Evolutionary conservation across 1,140 invertebrate species (phyloP).

Genomic region (Sycophila sp.): DNA sequence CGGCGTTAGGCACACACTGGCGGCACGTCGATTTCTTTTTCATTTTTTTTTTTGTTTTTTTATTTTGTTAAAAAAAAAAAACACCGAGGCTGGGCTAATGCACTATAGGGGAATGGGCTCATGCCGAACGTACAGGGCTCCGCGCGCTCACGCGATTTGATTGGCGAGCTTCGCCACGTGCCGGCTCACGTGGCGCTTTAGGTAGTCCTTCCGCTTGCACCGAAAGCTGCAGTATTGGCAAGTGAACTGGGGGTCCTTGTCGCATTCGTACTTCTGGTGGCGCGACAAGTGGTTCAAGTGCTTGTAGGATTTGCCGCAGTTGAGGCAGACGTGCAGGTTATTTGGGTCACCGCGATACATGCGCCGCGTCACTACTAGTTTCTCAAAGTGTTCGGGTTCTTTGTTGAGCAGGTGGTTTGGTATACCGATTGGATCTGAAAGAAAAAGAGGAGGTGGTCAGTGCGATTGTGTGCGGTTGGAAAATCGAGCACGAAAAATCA

Average conservation of each 20-base stretch:
- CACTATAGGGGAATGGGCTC: neutral
- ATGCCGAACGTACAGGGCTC: neutral
- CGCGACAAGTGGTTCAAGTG: conserved; percentile 56
- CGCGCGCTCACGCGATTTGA: neutral
- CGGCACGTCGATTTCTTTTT: too few species aligned
- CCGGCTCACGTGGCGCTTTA: neutral
- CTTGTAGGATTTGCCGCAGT: conserved; percentile 27
- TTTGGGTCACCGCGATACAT: neutral
- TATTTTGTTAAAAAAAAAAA: too few species aligned
- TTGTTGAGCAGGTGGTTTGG: too few species aligned
- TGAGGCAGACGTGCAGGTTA: conserved; percentile 16
- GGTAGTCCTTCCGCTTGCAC: neutral
- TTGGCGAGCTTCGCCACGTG: neutral
- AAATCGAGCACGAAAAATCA: too few species aligned
- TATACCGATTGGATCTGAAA: too few species aligned
- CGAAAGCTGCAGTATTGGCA: conserved; percentile 1
- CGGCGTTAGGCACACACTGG: neutral
- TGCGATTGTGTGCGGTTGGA: too few species aligned
- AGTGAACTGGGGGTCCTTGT: neutral
- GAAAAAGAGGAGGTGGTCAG: too few species aligned
- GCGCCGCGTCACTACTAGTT: neutral
- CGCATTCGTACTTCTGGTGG: conserved; percentile 35
- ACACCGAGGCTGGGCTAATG: neutral
- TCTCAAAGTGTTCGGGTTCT: too few species aligned
- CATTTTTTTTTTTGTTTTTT: too few species aligned